Base-by-base conservation (phyloP, 64 coral and sea anemone genomes). In the Porites lutea region DNA sequence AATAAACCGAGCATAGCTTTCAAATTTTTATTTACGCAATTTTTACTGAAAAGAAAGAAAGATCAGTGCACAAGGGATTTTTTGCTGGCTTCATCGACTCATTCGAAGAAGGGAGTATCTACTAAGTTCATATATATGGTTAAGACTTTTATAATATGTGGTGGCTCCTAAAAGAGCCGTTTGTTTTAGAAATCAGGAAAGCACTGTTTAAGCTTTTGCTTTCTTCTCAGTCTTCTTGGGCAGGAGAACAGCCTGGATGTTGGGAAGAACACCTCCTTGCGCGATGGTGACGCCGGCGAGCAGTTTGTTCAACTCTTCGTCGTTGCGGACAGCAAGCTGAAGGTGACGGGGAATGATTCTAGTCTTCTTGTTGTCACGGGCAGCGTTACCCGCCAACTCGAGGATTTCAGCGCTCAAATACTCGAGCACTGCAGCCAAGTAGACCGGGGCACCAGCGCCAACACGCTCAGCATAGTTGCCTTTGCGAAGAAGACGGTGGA, bases 201-300 rank as follows among this genome's bases (percentile, higher is more conserved):
- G 54, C 54, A 37, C 12, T 20, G 43, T 71, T 71, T 71, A 71
- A 20, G 68, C 68, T 71, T 71, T 71, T 5, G 68, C 68, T 22
- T 71, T 71, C 22, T 71, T 71, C 68, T 71, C 68, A 23, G 68
- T 71, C 68, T 71, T 71, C 68, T 71, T 71, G 68, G 68, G 68
- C 68, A 71, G 68, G 43, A 71, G 68, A 12, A 71, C 68, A 45
- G 68, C 68, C 27, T 71, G 68, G 68, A 71, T 71, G 68, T 71
- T 71, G 22, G 68, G 68, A 71, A 71, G 68, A 71, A 71, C 68
- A 71, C 68, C 68, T 71, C 68, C 68, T 23, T 71, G 68, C 4
- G 68, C 68, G 68, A 71, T 71, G 68, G 68, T 71, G 68, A 71
- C 68, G 37, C 68, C 68, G 68, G 68, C 68, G 68, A 71, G 68